These are phyloP conservation scores for Agelaius tricolor DNA, from an alignment of 2,113 vertebrate genomes.

Conservation along the genomic window DNA sequence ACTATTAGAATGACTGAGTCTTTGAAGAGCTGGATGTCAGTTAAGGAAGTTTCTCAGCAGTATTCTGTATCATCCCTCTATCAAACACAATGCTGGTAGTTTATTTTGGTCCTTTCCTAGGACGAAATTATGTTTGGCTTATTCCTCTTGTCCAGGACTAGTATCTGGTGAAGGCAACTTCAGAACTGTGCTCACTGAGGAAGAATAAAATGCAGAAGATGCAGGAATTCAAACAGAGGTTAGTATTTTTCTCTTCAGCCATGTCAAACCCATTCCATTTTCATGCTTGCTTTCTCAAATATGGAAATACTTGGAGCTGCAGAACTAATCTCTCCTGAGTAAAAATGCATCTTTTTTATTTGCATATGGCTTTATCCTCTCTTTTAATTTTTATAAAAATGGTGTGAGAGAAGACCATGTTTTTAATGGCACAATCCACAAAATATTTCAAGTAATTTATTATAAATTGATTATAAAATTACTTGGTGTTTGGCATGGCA, in stretches of 20 bases:
- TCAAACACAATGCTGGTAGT: neutral
- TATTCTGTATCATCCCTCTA: neutral
- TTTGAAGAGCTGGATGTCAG: neutral
- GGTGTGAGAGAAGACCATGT: neutral
- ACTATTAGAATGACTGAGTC: neutral
- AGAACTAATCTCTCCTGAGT: slow-evolving; percentile 30
- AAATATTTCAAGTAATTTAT: slow-evolving; percentile 1
- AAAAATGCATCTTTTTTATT: neutral
- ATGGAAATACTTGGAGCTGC: slow-evolving; percentile 22
- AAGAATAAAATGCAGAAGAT: slow-evolving; percentile 4
- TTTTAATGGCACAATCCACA: neutral
- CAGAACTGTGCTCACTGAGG: slow-evolving; percentile 73
- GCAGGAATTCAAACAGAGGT: slow-evolving; percentile 77
- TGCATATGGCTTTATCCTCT: neutral
- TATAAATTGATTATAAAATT: neutral
- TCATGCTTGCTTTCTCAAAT: slow-evolving; percentile 17
- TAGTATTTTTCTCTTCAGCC: neutral
- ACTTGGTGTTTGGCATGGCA: neutral
- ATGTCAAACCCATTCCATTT: neutral
- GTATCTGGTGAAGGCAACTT: slow-evolving; percentile 77
- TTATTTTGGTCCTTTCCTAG: slow-evolving; percentile 33
- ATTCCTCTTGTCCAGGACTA: slow-evolving; percentile 77
- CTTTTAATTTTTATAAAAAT: neutral
- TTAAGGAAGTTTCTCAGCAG: neutral
- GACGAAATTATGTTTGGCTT: slow-evolving; percentile 76